Conservation (phyloP, 2,888 invertebrate species). For the Pyrrhia umbra region DNA sequence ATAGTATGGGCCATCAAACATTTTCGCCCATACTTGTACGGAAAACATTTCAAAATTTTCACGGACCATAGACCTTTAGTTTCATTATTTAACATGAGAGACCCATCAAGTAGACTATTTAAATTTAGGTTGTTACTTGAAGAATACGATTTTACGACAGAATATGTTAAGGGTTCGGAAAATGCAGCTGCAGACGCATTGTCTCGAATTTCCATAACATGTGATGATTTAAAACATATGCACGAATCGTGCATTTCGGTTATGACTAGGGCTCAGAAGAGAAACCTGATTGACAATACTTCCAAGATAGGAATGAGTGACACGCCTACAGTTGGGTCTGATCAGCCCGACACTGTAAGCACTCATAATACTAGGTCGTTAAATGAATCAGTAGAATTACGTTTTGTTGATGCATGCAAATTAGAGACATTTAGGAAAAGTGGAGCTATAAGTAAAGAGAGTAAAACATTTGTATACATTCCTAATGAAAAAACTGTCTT, state of each 20-base stretch:
- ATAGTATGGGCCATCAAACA: conserved; percentile 3
- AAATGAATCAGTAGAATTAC: too few relatives aligned
- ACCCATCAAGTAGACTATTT: neutral
- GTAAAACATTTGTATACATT: too few relatives aligned
- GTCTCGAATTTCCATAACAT: neutral
- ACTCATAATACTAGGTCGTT: too few relatives aligned
- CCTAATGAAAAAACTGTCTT: too few relatives aligned
- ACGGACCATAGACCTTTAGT: conserved; percentile 4
- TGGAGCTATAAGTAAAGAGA: too few relatives aligned
- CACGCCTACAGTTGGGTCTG: too few relatives aligned
- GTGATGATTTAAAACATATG: conserved; percentile 1
- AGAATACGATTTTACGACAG: neutral
- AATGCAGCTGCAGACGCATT: conserved; percentile 6
- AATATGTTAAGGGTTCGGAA: neutral
- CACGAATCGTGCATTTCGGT: neutral
- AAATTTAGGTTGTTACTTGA: conserved; percentile 1
- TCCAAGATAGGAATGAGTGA: too few relatives aligned
- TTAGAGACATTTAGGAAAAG: too few relatives aligned
- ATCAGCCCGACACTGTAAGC: too few relatives aligned
- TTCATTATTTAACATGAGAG: conserved; percentile 1
- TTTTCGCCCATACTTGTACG: neutral
- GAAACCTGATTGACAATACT: too few relatives aligned
- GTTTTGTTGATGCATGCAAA: too few relatives aligned
- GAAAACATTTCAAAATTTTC: neutral
- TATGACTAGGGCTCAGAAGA: neutral